Percentiles rank a stretch among this genome's conserved stretches.
Evolutionary conservation across 2,113 vertebrate genomes (phyloP).

Genomic region (Oreochromis tanganicae): DNA sequence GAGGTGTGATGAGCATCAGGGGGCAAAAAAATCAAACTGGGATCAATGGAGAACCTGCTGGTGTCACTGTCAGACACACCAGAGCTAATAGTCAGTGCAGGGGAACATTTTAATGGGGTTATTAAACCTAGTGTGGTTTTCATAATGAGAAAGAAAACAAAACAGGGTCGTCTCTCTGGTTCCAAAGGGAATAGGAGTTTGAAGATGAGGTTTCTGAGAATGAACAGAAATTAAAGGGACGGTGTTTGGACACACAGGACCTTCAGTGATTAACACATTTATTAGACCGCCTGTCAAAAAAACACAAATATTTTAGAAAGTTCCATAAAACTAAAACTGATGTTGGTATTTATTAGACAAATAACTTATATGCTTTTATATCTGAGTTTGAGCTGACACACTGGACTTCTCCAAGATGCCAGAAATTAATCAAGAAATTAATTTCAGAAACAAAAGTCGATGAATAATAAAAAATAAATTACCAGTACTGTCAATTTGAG

Average conservation of each 20-base stretch:
- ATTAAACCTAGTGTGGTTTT: not conserved
- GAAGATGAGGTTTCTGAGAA: not conserved
- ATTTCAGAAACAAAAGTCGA: not conserved
- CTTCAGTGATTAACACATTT: not conserved
- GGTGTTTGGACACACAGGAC: not conserved
- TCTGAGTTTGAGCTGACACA: accelerated
- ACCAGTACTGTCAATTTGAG: not conserved
- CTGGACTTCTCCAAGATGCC: not conserved
- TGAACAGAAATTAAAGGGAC: not conserved
- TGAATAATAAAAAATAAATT: not conserved
- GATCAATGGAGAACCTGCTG: not conserved
- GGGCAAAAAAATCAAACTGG: not conserved
- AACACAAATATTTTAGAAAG: not conserved
- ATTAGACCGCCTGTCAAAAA: not conserved
- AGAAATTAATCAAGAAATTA: not conserved
- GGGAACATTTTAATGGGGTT: not conserved
- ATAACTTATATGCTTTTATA: not conserved
- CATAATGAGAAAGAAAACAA: not conserved
- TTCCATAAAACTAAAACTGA: not conserved
- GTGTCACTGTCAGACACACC: not conserved
- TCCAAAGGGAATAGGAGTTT: not conserved
- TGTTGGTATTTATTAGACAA: not conserved
- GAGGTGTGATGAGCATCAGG: not conserved
- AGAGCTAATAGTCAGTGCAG: not conserved
- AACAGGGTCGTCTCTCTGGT: not conserved